phyloP scores from a whole-genome alignment of 2,888 invertebrate genomes.

The Leucophora obtusa region DNA sequence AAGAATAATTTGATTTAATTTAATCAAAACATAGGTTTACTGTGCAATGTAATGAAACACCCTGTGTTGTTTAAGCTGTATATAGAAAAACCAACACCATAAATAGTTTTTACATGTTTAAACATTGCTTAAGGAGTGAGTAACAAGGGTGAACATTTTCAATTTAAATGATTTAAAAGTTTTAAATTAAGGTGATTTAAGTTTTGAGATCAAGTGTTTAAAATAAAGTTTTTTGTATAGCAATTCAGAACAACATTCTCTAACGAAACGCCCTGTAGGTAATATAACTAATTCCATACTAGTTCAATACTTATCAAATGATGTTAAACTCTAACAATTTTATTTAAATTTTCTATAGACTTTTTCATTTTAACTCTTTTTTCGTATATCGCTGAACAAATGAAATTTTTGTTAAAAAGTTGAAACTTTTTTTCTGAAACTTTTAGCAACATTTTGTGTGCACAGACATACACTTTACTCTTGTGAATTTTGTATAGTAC shows the following conservation, averaged over 20 bases:
- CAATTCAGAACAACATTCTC: no score
- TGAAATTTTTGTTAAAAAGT: slow-evolving; percentile 32
- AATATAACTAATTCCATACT: no score
- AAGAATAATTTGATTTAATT: slow-evolving; percentile 23
- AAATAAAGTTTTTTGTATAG: no score
- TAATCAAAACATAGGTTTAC: slow-evolving; percentile 12
- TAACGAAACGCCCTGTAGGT: no score
- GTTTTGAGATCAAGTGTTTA: no score
- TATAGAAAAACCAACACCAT: background rate
- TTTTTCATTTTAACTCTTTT: slow-evolving; percentile 22
- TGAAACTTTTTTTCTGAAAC: slow-evolving; percentile 14
- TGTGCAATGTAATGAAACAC: background rate
- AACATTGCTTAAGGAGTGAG: background rate
- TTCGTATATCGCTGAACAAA: slow-evolving; percentile 32
- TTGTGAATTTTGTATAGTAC: slow-evolving; percentile 5
- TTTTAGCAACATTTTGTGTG: background rate
- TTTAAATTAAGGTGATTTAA: background rate
- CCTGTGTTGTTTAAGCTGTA: background rate
- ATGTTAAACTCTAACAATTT: no score
- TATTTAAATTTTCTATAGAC: background rate
- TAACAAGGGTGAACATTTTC: background rate
- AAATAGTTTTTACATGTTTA: background rate
- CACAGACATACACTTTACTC: slow-evolving; percentile 20
- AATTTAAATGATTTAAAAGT: background rate
- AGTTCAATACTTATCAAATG: no score